Conservation (phyloP, 2,888 invertebrate species). For the Drosophila dives region DNA sequence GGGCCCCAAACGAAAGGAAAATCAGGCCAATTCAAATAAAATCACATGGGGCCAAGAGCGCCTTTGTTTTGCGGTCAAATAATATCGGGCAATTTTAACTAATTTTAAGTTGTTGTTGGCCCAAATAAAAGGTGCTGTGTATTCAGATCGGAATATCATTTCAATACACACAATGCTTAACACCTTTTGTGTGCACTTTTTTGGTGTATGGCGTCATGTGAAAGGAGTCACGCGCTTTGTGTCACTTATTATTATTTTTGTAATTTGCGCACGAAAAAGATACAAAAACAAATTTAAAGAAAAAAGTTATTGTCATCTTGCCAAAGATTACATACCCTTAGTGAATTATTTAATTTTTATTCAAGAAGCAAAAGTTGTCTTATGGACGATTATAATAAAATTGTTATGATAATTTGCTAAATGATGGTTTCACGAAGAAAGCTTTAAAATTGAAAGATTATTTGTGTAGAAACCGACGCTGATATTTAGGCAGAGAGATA, state of each 20-base stretch:
- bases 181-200: slow-evolving; percentile 75
- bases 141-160: slow-evolving; percentile 12
- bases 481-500: not conserved
- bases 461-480: too few species aligned
- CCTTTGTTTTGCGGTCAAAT: slow-evolving; percentile 62
- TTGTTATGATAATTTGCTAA: not conserved
- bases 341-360: not conserved
- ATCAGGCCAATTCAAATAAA: slow-evolving; percentile 77
- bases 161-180: slow-evolving; percentile 43
- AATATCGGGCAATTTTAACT: slow-evolving; percentile 58
- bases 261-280: slow-evolving; percentile 62
- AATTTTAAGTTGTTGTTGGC: slow-evolving; percentile 51
- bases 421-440: not conserved
- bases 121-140: slow-evolving; percentile 19
- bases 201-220: slow-evolving; percentile 66
- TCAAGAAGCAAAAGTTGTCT: not conserved
- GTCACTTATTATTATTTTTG: slow-evolving; percentile 65
- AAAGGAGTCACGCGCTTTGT: slow-evolving; percentile 83
- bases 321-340: not conserved
- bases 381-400: not conserved
- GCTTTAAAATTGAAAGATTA: not conserved
- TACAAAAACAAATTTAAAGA: not conserved
- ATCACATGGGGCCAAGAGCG: slow-evolving; percentile 32
- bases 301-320: not conserved
- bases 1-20: slow-evolving; percentile 71